A percentile compares a stretch with the other conserved stretches of the same genome.
Evolutionary conservation across 1,140 invertebrate species (phyloP).

Genomic region (Diachasma alloeum): DNA sequence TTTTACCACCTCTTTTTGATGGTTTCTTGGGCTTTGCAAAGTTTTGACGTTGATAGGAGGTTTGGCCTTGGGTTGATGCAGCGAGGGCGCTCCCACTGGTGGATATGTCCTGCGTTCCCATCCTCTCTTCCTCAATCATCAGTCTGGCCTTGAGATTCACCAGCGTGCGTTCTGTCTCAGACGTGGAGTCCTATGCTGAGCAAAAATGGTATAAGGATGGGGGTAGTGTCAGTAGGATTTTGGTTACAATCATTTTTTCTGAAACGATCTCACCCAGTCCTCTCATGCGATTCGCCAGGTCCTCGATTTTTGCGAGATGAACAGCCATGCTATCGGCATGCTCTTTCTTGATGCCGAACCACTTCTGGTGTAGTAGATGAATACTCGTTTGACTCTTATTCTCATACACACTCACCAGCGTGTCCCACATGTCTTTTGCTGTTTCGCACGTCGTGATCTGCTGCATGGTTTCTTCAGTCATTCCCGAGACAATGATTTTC

Average conservation of each 20-base stretch:
- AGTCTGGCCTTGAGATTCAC: constrained; percentile 41
- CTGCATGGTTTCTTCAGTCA: constrained; percentile 38
- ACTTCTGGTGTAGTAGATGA: constrained; percentile 6
- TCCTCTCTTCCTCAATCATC: constrained; percentile 29
- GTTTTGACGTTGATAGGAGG: no score
- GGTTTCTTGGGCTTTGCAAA: no score
- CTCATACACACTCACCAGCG: not conserved
- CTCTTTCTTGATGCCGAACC: not conserved
- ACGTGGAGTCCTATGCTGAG: constrained; percentile 45
- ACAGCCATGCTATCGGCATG: not conserved
- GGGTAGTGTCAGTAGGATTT: constrained; percentile 33
- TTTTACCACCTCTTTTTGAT: no score
- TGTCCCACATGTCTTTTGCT: constrained; percentile 47
- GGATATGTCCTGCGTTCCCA: not conserved
- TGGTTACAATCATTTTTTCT: not conserved
- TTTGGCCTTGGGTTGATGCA: not conserved
- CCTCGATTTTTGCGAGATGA: not conserved
- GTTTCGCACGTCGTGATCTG: constrained; percentile 45
- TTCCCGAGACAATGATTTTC: constrained; percentile 35
- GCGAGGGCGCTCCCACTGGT: not conserved
- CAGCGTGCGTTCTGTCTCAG: constrained; percentile 31
- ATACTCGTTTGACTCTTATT: not conserved
- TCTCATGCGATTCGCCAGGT: not conserved
- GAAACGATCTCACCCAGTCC: not conserved
- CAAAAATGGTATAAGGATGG: constrained; percentile 41